These are phyloP conservation scores for Melieria omissa DNA, from an alignment of 2,888 invertebrate species.

Conservation along the genomic window DNA sequence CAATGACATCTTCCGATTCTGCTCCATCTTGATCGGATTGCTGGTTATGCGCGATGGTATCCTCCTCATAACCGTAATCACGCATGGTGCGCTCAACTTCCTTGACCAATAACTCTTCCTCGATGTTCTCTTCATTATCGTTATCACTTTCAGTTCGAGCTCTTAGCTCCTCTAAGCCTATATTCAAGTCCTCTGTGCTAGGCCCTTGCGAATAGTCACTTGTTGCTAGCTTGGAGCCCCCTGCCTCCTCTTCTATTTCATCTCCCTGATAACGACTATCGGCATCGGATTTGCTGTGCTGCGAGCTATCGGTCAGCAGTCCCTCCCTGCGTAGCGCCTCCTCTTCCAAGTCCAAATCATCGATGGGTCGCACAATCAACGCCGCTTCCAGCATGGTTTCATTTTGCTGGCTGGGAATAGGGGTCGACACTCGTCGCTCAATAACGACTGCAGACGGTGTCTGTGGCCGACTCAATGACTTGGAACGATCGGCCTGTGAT, in stretches of 20 bases:
- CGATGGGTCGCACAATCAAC: conserved; percentile 74
- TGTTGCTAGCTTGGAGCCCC: conserved; percentile 38
- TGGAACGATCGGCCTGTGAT: conserved; percentile 71
- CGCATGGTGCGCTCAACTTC: conserved; percentile 23
- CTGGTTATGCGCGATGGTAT: conserved; percentile 37
- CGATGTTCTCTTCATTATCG: conserved; percentile 37
- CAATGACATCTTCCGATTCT: conserved; percentile 18
- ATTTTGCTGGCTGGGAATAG: conserved; percentile 70
- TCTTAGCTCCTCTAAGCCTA: conserved; percentile 54
- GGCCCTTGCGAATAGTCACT: conserved; percentile 57
- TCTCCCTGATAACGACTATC: conserved; percentile 49
- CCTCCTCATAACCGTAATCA: conserved; percentile 35
- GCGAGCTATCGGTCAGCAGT: conserved; percentile 59
- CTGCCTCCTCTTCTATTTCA: conserved; percentile 41
- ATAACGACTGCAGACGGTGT: conserved; percentile 74
- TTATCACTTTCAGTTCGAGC: conserved; percentile 43
- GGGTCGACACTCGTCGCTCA: conserved; percentile 72
- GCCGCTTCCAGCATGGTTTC: conserved; percentile 75
- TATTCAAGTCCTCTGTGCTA: conserved; percentile 59
- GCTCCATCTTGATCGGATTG: neutral
- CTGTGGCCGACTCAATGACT: conserved; percentile 70
- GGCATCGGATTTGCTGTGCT: conserved; percentile 60
- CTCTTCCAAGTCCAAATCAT: conserved; percentile 67
- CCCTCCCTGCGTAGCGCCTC: conserved; percentile 60
- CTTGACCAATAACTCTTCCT: conserved; percentile 33